Evolutionary conservation across 2,113 vertebrate genomes (phyloP).

Genomic region (Marcusenius ussheri): DNA sequence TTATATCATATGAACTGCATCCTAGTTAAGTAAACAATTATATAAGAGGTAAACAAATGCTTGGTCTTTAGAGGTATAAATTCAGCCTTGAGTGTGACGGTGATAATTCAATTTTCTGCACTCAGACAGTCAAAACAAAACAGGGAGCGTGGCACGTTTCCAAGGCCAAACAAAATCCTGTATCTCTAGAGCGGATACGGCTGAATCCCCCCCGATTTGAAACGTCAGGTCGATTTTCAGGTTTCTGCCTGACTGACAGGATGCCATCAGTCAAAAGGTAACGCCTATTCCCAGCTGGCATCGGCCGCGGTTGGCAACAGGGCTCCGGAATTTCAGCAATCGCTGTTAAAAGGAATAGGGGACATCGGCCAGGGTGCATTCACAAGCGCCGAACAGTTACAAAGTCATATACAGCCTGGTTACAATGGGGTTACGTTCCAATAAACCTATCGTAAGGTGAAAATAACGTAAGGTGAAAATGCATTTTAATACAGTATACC

Average conservation of each 20-base stretch:
- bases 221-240: not conserved
- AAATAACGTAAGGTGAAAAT: no score
- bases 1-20: not conserved
- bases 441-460: no score
- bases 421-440: no score
- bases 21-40: not conserved
- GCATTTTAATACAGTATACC: no score
- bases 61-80: not conserved
- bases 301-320: not conserved
- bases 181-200: not conserved
- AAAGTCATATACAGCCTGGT: not conserved
- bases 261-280: not conserved
- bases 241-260: constrained; percentile 5
- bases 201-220: not conserved
- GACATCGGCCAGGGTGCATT: not conserved
- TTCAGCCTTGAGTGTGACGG: not conserved
- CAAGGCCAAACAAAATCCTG: not conserved
- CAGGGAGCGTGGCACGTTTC: not conserved
- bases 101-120: not conserved
- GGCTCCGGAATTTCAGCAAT: not conserved
- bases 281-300: not conserved
- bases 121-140: not conserved
- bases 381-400: not conserved
- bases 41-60: not conserved
- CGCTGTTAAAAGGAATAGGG: not conserved